Evolutionary conservation across 2,113 vertebrate genomes (phyloP).

Genomic region (Potamarius usumacintae): DNA sequence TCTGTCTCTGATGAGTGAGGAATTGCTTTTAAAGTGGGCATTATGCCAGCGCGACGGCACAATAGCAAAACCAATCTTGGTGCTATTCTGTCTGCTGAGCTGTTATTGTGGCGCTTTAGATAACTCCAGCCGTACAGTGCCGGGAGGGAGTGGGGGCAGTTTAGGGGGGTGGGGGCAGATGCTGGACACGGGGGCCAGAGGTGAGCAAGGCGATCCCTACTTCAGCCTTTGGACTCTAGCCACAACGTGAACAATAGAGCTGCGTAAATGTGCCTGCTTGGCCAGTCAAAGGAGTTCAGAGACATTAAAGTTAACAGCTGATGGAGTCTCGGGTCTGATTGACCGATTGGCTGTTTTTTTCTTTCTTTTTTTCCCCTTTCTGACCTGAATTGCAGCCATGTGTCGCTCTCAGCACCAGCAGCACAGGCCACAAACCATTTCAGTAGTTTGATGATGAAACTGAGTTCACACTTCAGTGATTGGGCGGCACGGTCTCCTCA

Average conservation of each 20-base stretch:
- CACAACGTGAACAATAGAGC: constrained; percentile 28
- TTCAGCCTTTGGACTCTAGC: constrained; percentile 4
- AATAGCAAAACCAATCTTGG: constrained; percentile 94
- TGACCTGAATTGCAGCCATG: background rate
- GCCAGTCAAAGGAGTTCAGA: constrained; percentile 88
- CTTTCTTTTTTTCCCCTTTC: constrained; percentile 36
- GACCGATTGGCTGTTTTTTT: constrained; percentile 56
- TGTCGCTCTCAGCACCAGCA: background rate
- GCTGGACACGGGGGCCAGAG: constrained; percentile 41
- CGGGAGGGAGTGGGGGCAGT: background rate
- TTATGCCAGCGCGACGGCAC: constrained; percentile 91
- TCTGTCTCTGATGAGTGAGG: constrained; percentile 83
- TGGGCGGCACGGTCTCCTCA: background rate
- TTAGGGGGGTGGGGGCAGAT: constrained; percentile 13
- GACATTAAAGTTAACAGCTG: constrained; percentile 89
- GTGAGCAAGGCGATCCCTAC: constrained; percentile 38
- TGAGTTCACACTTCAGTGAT: constrained; percentile 37
- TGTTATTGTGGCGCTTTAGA: constrained; percentile 94
- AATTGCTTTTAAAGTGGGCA: constrained; percentile 96
- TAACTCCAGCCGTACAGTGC: constrained; percentile 81
- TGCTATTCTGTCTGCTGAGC: constrained; percentile 88
- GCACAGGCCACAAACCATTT: background rate
- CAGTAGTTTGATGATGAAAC: constrained; percentile 47
- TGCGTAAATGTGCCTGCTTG: constrained; percentile 66
- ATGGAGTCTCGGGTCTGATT: constrained; percentile 71